Percentiles rank a stretch among this genome's conserved stretches.
Conservation (phyloP, 2,797 vertebrate species). For the Florisuga fusca region DNA sequence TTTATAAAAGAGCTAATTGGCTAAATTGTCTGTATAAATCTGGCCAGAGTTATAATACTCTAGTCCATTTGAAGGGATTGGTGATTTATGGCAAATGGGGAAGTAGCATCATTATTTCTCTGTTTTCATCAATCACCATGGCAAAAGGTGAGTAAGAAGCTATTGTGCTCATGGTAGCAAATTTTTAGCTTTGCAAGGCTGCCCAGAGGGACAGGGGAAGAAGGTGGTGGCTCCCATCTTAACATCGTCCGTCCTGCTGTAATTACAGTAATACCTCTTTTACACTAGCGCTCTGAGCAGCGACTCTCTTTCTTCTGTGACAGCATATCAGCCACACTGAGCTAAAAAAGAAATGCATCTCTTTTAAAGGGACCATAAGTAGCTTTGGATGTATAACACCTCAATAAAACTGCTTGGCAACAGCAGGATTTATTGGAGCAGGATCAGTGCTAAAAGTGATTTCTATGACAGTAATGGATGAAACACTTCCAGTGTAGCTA, state of each 20-base stretch:
- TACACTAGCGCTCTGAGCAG: slow-evolving; percentile 19
- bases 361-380: slow-evolving; percentile 60
- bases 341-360: slow-evolving; percentile 59
- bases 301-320: slow-evolving; percentile 36
- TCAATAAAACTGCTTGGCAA: slow-evolving; percentile 63
- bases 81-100: slow-evolving; percentile 10
- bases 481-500: slow-evolving; percentile 19
- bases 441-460: slow-evolving; percentile 56
- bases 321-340: slow-evolving; percentile 50
- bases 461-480: slow-evolving; percentile 69
- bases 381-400: slow-evolving; percentile 52
- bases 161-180: slow-evolving; percentile 32
- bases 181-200: slow-evolving; percentile 48
- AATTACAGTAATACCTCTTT: slow-evolving; percentile 45
- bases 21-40: not conserved
- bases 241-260: not conserved
- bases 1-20: slow-evolving; percentile 37
- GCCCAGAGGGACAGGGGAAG: not conserved
- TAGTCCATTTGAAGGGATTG: not conserved
- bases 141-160: slow-evolving; percentile 23
- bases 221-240: not conserved
- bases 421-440: slow-evolving; percentile 62
- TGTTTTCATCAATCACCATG: slow-evolving; percentile 26
- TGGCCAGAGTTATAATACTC: not conserved
- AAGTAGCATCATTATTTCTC: slow-evolving; percentile 44